Base-by-base conservation (phyloP, 2,113 vertebrate genomes). In the Nansenia antarctica region DNA sequence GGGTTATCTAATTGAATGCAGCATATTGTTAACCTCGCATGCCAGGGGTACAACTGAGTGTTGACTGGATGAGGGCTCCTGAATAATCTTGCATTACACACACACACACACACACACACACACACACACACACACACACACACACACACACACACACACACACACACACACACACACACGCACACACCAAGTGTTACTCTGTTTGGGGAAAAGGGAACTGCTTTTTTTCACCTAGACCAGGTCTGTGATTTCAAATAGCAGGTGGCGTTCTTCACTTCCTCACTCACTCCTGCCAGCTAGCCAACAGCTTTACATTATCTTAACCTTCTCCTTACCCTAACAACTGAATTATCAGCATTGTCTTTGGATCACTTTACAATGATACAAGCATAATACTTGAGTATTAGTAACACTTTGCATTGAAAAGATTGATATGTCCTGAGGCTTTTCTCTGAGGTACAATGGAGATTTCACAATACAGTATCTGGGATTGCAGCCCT, bases 391-490 rank as follows among this genome's bases (percentile, higher is more conserved):
- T 83, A 78, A 65, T 71, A 75, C 58, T 58, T 49, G 70, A 63
- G 67, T 26, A 20, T 11, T 15, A 77, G 69, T 76, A 39, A 57
- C 65, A 59, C 72, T 76, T 72, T 70, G 49, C 30, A 61, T 69
- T 29, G 67, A 79, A 74, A 73, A 65, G 69, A 76, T 80, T 85
- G 67, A 76, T 64, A 63, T 72, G 76, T 76, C 71, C 73, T 18
- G 53, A 45, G 76, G 82, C 82, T 69, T 71, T 31, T 70, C 76
- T 72, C 79, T 82, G 61, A 70, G 72, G 76, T 76, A 82, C 86
- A 90, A 89, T 86, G 82, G 86, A 70, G 82, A 89, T 92, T 92
- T 92, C 90, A 88, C 89, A 91, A 92, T 90, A 89, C 77, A 82
- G 87, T 90, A 87, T 78, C 71, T 88, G 77, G 83, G 89, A 90